Evolutionary conservation across 2,888 invertebrate species (phyloP), one percentile per base, ranked within the genome.

Genomic region (Noctua janthina): DNA sequence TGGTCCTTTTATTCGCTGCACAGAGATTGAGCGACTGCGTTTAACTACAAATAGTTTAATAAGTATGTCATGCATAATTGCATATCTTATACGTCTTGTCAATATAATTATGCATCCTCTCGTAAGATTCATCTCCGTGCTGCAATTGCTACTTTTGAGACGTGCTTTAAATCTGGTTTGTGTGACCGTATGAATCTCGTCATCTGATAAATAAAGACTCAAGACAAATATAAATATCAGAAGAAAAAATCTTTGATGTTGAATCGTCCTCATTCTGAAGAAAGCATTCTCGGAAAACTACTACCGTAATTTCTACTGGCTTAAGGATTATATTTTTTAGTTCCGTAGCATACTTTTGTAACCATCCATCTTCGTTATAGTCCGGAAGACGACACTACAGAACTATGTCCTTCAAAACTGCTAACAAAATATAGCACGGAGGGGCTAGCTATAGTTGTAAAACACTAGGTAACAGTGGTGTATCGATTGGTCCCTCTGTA

Each of bases 401-500:
- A 81, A 81, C 46, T 68, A 35, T 35, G 29, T 49, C 49, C 54
- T 67, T 59, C 35, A 59, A 78, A 51, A 54, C 59, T 71, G n/a
- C 39, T 51, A 67, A 59, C 78, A 17, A 56, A 71, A 51, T 59
- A 66, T n/a, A 39, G 11, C 59, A 59, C 13, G 29, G 43, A 39
- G 23, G 43, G 15, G 29, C 35, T 23, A 54, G 39, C 35, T n/a
- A 29, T 59, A 43, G 1, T 20, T 62, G 29, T 4, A 35, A 72
- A 82, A 59, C 7, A 49, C 49, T 54, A 35, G 23, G 6, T 29
- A 11, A 59, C 39, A 64, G 51, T 72, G 15, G 46, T 56, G 66
- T 74, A 23, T 59, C 23, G 29, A 71, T 59, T 85, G 64, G 82
- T 70, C 68, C 78, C 81, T 84, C 78, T 87, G 75, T 23, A 51